Conservation (phyloP, 1,140 invertebrate species). For the Trichoplusia ni region DNA sequence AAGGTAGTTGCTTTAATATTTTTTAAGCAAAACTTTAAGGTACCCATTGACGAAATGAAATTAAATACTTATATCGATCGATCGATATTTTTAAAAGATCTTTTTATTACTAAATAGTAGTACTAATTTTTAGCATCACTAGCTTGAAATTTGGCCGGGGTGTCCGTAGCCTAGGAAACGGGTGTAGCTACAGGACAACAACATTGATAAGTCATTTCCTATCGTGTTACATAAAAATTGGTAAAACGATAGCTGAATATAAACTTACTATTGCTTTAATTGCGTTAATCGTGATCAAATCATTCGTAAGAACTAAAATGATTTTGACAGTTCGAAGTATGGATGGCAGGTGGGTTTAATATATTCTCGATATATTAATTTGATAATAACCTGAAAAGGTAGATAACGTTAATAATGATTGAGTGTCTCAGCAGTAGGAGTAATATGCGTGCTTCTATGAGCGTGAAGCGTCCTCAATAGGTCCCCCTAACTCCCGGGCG, state of each 20-base stretch:
- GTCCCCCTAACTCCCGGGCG: conserved; percentile 44
- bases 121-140: conserved; percentile 29
- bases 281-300: conserved; percentile 7
- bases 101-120: background rate
- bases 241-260: conserved; percentile 14
- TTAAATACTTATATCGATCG: background rate
- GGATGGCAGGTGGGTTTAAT: conserved; percentile 70
- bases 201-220: conserved; percentile 63
- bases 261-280: conserved; percentile 18
- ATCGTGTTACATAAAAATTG: conserved; percentile 69
- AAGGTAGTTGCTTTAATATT: too few species aligned
- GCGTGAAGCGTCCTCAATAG: conserved; percentile 39
- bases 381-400: conserved; percentile 11
- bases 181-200: conserved; percentile 78
- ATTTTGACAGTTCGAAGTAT: conserved; percentile 72
- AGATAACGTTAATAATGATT: conserved; percentile 7
- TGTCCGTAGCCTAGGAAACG: conserved; percentile 78
- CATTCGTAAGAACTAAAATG: conserved; percentile 38
- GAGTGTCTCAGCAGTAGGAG: background rate
- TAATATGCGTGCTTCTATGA: conserved; percentile 28
- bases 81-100: background rate
- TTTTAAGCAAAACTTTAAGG: too few species aligned
- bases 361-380: conserved; percentile 29
- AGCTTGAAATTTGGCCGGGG: conserved; percentile 41
- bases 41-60: too few species aligned